Conservation (phyloP, 2,888 invertebrate species). For the Eristalinus sepulchralis region DNA sequence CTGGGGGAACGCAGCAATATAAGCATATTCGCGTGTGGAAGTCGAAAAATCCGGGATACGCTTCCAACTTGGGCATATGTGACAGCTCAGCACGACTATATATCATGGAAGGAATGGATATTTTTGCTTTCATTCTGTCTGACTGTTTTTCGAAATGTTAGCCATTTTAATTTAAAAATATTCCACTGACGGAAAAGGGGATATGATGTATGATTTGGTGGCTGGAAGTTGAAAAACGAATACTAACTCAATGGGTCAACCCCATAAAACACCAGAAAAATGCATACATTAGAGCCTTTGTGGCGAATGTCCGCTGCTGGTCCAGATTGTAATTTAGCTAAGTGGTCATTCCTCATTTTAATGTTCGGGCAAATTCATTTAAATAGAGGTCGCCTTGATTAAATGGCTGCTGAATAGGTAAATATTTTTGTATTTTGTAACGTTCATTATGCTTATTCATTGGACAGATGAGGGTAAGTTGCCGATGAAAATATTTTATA, state of each 20-base stretch:
- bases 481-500: background rate
- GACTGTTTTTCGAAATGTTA: constrained; percentile 33
- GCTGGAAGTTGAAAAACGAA: constrained; percentile 13
- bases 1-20: constrained; percentile 12
- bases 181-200: constrained; percentile 14
- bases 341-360: constrained; percentile 81
- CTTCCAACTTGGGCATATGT: constrained; percentile 72
- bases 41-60: constrained; percentile 9
- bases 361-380: constrained; percentile 77
- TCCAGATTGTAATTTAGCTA: constrained; percentile 81
- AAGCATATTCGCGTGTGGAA: background rate
- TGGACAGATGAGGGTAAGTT: constrained; percentile 13
- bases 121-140: constrained; percentile 31
- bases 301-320: constrained; percentile 46
- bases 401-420: constrained; percentile 68
- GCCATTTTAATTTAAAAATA: constrained; percentile 62
- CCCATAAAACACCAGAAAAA: constrained; percentile 55
- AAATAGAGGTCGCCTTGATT: constrained; percentile 75
- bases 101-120: constrained; percentile 57
- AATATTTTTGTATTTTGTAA: constrained; percentile 44
- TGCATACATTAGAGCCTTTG: constrained; percentile 61
- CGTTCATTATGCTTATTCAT: constrained; percentile 59
- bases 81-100: constrained; percentile 71
- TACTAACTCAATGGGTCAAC: constrained; percentile 47
- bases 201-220: constrained; percentile 60